phyloP scores from a whole-genome alignment of 1,140 invertebrate species.

The Drosophila lini region DNA sequence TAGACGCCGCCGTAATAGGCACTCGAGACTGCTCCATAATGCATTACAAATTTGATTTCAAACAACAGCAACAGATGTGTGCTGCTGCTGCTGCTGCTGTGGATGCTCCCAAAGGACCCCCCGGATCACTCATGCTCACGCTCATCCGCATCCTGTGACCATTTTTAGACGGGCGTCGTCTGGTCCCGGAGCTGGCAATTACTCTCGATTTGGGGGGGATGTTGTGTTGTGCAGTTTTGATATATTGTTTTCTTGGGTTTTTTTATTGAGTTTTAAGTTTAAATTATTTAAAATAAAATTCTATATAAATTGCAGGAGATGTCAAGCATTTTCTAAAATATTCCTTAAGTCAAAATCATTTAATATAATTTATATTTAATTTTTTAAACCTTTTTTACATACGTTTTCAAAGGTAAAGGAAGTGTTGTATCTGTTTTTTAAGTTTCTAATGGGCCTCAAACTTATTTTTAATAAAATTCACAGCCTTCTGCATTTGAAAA shows the following conservation, averaged over 20 bases:
- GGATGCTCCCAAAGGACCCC: constrained; percentile 58
- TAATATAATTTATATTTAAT: no score
- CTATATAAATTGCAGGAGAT: no score
- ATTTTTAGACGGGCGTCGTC: constrained; percentile 50
- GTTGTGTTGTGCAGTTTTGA: constrained; percentile 1
- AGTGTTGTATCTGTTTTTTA: no score
- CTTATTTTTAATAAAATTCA: no score
- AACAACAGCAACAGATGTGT: constrained; percentile 36
- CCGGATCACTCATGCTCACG: constrained; percentile 1
- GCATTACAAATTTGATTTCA: constrained; percentile 73
- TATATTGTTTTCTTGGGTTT: neutral
- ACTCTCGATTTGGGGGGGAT: constrained; percentile 15
- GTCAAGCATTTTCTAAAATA: no score
- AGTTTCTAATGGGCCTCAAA: no score
- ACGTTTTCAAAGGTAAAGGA: no score
- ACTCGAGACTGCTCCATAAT: constrained; percentile 67
- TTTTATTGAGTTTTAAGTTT: neutral
- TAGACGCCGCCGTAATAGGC: constrained; percentile 54
- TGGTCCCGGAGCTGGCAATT: constrained; percentile 9
- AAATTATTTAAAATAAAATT: neutral
- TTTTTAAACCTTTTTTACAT: no score
- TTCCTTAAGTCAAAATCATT: no score
- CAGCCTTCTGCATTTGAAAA: no score
- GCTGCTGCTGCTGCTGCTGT: constrained; percentile 7
- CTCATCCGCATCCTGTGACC: constrained; percentile 56